Evolutionary conservation across 2,113 vertebrate species (phyloP), one percentile per base, ranked within the genome.

Genomic region (Melanostigma gelatinosum): DNA sequence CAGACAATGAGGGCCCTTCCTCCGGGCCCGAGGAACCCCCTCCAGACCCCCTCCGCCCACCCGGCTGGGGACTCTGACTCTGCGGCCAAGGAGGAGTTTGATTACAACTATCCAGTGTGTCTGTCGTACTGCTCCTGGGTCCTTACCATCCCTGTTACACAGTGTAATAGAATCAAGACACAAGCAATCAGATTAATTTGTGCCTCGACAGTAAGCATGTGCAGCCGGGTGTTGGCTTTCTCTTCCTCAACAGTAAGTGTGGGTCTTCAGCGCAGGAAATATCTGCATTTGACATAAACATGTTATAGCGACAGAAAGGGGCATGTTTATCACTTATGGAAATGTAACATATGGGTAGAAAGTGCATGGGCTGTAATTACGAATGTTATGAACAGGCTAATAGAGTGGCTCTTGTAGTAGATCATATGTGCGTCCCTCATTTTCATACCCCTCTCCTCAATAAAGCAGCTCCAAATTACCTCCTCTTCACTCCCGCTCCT

Each of bases 401-500:
- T 22, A 18, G 18, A 48, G 7, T 36, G 6, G 9, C 10, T 46
- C n/a, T 42, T 29, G 75, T 36, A 20, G 34, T 75, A 29, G 72
- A 38, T 61, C 67, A 68, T 70, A 36, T 68, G 54, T 4, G 58
- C 61, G 24, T 54, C 29, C 63, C 63, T 80, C 3, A 48, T 78
- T 79, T 81, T 60, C 50, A 57, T 55, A 36, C 27, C 55, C 36
- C 50, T 67, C 61, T 72, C 48, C 52, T 67, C 36, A 69, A 38
- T 71, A 68, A 76, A 86, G 74, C 50, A 27, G 60, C 73, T 88
- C 78, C 72, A 84, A 87, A 90, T 91, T 85, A 92, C 89, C 87
- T 82, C 79, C 69, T 79, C 79, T 67, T 88, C 79, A 48, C 84
- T 83, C 79, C 58, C 2, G 0, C 62, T 78, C 42, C 74, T 57